These are phyloP conservation scores for Rhineura floridana DNA, from an alignment of 2,113 vertebrate species.

Conservation along the genomic window DNA sequence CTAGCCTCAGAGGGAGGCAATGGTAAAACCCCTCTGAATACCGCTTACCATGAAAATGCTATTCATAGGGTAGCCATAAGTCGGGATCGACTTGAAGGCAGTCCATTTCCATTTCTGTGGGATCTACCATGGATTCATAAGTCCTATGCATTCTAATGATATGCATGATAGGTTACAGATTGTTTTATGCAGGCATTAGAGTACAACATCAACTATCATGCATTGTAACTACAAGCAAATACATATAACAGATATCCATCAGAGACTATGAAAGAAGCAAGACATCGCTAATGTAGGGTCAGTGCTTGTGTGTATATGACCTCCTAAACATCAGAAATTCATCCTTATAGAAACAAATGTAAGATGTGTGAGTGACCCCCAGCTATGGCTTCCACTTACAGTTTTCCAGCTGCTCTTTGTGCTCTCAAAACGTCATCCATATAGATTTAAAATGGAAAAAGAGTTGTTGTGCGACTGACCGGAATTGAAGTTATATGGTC, in stretches of 20 bases:
- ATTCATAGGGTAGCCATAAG: no score
- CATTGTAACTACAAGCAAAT: background rate
- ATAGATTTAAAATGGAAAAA: background rate
- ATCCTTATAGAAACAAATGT: background rate
- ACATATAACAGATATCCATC: background rate
- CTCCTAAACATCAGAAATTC: background rate
- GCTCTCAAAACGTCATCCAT: background rate
- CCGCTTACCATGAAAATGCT: no score
- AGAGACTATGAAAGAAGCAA: background rate
- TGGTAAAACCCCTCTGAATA: no score
- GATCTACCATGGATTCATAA: background rate
- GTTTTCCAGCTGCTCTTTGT: background rate
- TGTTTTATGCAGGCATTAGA: background rate
- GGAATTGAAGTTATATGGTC: background rate
- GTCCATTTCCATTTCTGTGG: no score
- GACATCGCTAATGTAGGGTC: background rate
- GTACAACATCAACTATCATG: background rate
- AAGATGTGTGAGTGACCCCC: background rate
- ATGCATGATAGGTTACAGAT: background rate
- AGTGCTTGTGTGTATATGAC: background rate
- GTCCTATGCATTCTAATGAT: background rate
- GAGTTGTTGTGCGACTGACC: background rate
- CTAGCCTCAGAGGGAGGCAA: no score
- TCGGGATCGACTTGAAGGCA: no score
- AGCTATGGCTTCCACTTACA: background rate